Conservation (phyloP, 2,888 invertebrate genomes). For the Phyllotreta cruciferae region DNA sequence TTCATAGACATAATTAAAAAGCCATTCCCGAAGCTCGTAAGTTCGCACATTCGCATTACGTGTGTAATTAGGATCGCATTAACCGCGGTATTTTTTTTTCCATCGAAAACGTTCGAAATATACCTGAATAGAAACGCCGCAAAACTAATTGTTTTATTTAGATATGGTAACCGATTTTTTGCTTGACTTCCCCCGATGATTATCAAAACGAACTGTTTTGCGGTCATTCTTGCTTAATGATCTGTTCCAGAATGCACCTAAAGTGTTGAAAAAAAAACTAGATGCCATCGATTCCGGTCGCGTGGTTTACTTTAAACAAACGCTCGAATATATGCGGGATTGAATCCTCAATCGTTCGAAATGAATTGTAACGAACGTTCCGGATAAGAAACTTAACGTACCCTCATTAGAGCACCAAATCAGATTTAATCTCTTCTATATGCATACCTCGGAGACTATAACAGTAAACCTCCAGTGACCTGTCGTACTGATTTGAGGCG, state of each 20-base stretch:
- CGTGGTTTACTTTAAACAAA: no score
- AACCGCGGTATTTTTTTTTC: conserved; percentile 22
- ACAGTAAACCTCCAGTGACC: no score
- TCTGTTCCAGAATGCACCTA: conserved; percentile 4
- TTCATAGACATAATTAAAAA: not conserved
- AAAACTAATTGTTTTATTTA: conserved; percentile 29
- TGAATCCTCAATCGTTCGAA: no score
- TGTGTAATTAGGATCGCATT: conserved; percentile 7
- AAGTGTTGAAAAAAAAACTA: no score
- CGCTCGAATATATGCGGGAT: no score
- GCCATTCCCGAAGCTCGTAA: not conserved
- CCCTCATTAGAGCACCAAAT: no score
- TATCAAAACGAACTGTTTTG: conserved; percentile 19
- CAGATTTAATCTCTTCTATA: no score
- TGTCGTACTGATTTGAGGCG: conserved; percentile 1
- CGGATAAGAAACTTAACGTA: no score
- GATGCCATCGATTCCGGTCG: no score
- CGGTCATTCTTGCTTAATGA: conserved; percentile 5
- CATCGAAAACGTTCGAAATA: conserved; percentile 7
- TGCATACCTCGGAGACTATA: no score
- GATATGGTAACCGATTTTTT: conserved; percentile 28
- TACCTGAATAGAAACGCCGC: conserved; percentile 21
- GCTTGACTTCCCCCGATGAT: conserved; percentile 23
- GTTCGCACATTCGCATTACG: not conserved
- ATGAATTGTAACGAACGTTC: no score